Evolutionary conservation across 2,113 vertebrate genomes (phyloP).

Genomic region (Bombycilla garrulus): DNA sequence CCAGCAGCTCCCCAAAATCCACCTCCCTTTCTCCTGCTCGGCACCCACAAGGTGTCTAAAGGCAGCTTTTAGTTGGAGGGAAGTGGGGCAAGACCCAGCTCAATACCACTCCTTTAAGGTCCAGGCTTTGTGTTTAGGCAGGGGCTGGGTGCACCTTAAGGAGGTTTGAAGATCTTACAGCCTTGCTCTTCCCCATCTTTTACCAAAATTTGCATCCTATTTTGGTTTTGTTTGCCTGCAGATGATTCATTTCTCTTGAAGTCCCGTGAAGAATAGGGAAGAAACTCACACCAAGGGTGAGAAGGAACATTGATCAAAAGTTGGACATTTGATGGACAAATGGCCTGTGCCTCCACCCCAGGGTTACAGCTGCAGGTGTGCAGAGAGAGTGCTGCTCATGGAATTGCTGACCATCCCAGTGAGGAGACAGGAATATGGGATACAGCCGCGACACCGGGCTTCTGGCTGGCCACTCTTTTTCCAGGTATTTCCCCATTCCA

Average conservation of each 20-base stretch:
- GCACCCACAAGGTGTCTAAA: background rate
- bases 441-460: background rate
- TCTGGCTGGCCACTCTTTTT: background rate
- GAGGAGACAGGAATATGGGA: background rate
- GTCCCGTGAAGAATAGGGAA: background rate
- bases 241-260: background rate
- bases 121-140: background rate
- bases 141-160: background rate
- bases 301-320: no score
- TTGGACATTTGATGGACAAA: background rate
- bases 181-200: background rate
- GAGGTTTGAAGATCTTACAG: background rate
- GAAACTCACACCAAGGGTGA: background rate
- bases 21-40: background rate
- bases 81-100: background rate
- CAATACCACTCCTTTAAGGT: fast-evolving
- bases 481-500: background rate
- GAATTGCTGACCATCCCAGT: fast-evolving
- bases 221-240: background rate
- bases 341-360: background rate
- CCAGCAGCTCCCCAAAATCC: background rate
- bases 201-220: background rate
- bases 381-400: background rate
- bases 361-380: background rate
- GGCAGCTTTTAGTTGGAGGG: background rate